Conservation (phyloP, 2,888 invertebrate species). For the Spatulosminthurus flaviceps region DNA sequence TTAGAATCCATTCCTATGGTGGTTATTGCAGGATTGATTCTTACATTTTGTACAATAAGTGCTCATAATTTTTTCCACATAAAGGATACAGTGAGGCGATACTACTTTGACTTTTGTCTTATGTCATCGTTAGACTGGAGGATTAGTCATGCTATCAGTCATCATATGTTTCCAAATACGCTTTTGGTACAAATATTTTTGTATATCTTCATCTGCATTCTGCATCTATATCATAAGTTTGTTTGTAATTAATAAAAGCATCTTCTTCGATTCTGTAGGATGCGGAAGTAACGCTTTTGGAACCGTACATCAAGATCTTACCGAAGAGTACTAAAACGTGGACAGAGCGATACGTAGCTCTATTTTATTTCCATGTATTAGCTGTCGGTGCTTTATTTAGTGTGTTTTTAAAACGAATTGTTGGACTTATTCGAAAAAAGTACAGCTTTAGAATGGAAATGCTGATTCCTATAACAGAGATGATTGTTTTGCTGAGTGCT, state of each 20-base stretch:
- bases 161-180: slow-evolving; percentile 65
- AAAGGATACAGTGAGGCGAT: slow-evolving; percentile 64
- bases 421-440: slow-evolving; percentile 36
- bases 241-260: too few relatives aligned
- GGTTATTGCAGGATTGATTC: slow-evolving; percentile 61
- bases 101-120: slow-evolving; percentile 63
- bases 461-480: slow-evolving; percentile 50
- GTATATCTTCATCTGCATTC: too few relatives aligned
- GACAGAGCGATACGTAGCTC: slow-evolving; percentile 55
- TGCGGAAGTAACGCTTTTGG: slow-evolving; percentile 46
- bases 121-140: slow-evolving; percentile 65
- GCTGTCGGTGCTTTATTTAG: slow-evolving; percentile 45
- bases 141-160: slow-evolving; percentile 64
- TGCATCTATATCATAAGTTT: too few relatives aligned
- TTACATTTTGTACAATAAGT: slow-evolving; percentile 58
- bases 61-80: slow-evolving; percentile 65
- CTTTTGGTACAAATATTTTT: slow-evolving; percentile 54
- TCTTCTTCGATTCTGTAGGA: too few relatives aligned
- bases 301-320: slow-evolving; percentile 55
- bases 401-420: slow-evolving; percentile 49
- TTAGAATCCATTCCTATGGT: slow-evolving; percentile 52
- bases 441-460: slow-evolving; percentile 55
- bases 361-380: slow-evolving; percentile 54
- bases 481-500: slow-evolving; percentile 49
- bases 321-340: slow-evolving; percentile 55